Conservation (phyloP, 2,113 vertebrate genomes). For the Eurystomus gularis region DNA sequence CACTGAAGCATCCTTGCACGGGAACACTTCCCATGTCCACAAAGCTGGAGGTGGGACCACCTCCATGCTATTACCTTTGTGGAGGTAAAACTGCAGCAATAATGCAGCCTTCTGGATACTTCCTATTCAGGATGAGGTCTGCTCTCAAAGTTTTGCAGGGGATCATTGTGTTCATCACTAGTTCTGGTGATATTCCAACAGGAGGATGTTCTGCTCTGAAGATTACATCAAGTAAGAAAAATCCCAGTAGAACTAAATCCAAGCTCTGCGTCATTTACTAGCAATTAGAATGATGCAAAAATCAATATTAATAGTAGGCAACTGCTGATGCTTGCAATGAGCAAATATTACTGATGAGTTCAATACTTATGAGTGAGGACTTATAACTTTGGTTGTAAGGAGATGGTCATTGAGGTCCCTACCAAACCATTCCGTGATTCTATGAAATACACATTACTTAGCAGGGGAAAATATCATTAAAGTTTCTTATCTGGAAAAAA, state of each 20-base stretch:
- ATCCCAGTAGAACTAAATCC: background rate
- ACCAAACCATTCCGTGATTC: no score
- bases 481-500: background rate
- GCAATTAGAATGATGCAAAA: background rate
- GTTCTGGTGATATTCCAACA: background rate
- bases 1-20: fast-evolving
- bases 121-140: background rate
- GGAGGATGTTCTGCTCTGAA: background rate
- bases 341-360: background rate
- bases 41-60: background rate
- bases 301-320: background rate
- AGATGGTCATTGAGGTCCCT: no score
- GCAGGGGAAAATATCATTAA: background rate
- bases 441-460: background rate
- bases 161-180: background rate
- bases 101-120: background rate
- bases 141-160: background rate
- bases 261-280: background rate
- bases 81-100: background rate
- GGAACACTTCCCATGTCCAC: background rate
- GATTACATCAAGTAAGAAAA: background rate
- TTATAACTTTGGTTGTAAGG: no score
- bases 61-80: background rate
- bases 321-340: background rate
- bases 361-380: background rate